phyloP scores from a whole-genome alignment of 2,797 vertebrate genomes.

The Serranus cabrilla region DNA sequence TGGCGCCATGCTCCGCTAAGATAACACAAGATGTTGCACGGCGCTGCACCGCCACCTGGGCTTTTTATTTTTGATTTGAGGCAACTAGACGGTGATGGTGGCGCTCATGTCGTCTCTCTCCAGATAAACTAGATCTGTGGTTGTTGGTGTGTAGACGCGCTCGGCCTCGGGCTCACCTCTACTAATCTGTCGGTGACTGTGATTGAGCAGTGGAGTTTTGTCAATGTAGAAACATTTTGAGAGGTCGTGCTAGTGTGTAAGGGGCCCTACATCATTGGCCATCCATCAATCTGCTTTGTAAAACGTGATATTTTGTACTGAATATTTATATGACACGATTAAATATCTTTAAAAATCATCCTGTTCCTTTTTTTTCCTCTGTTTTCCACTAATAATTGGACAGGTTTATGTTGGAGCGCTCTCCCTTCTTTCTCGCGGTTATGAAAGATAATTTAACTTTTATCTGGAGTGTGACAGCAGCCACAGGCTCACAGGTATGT shows the following conservation, averaged over 20 bases:
- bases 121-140: conserved; percentile 75
- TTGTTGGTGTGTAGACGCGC: conserved; percentile 83
- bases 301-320: conserved; percentile 98
- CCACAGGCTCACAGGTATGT: conserved; percentile 58
- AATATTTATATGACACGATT: conserved; percentile 97
- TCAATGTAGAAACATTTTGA: conserved; percentile 72
- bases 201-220: conserved; percentile 75
- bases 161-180: conserved; percentile 65
- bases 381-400: not conserved
- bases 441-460: conserved; percentile 30
- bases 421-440: conserved; percentile 1
- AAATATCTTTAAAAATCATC: conserved; percentile 88
- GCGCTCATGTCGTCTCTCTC: conserved; percentile 55
- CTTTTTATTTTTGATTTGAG: not conserved
- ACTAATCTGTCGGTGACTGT: conserved; percentile 81
- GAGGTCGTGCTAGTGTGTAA: conserved; percentile 75
- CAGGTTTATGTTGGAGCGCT: conserved; percentile 9
- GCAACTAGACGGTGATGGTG: conserved; percentile 47
- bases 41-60: not conserved
- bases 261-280: conserved; percentile 61
- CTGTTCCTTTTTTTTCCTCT: not conserved
- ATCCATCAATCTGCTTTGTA: conserved; percentile 91
- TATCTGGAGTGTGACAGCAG: conserved; percentile 34
- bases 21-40: conserved; percentile 18
- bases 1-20: conserved; percentile 45